Evolutionary conservation across 2,888 invertebrate species (phyloP).

Genomic region (Argynnis bischoffii): DNA sequence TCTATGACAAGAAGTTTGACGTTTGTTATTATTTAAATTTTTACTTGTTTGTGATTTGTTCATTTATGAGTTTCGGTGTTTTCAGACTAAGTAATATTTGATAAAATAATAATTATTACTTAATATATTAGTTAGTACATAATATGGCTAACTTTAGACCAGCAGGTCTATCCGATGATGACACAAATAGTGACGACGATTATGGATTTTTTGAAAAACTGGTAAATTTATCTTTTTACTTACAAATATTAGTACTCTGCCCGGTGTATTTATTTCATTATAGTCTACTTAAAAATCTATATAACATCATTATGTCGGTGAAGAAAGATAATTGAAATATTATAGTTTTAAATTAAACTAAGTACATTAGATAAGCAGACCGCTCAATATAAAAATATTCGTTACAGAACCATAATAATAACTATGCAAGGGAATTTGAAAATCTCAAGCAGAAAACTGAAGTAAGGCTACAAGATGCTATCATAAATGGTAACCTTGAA

Average conservation of each 20-base stretch:
- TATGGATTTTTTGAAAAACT: slow-evolving; percentile 66
- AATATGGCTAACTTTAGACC: slow-evolving; percentile 54
- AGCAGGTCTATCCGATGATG: slow-evolving; percentile 70
- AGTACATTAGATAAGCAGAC: neutral
- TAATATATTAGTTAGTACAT: neutral
- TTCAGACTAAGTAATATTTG: neutral
- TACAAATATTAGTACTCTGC: neutral
- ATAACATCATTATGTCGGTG: neutral
- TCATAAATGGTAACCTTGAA: slow-evolving; percentile 62
- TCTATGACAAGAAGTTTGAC: no score
- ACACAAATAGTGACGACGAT: slow-evolving; percentile 69
- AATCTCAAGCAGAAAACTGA: slow-evolving; percentile 62
- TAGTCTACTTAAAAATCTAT: neutral
- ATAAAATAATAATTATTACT: no score
- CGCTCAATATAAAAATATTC: neutral
- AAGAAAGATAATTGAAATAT: neutral
- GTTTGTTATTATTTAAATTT: neutral
- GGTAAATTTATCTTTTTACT: slow-evolving; percentile 50
- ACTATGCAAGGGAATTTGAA: slow-evolving; percentile 33
- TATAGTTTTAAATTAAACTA: neutral
- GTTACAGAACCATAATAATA: slow-evolving; percentile 25
- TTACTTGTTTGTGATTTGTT: neutral
- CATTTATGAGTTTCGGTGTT: neutral
- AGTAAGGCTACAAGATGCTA: slow-evolving; percentile 65
- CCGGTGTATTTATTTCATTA: neutral